Base-by-base conservation (phyloP, 2,113 vertebrate species). In the Syngnathus typhle region DNA sequence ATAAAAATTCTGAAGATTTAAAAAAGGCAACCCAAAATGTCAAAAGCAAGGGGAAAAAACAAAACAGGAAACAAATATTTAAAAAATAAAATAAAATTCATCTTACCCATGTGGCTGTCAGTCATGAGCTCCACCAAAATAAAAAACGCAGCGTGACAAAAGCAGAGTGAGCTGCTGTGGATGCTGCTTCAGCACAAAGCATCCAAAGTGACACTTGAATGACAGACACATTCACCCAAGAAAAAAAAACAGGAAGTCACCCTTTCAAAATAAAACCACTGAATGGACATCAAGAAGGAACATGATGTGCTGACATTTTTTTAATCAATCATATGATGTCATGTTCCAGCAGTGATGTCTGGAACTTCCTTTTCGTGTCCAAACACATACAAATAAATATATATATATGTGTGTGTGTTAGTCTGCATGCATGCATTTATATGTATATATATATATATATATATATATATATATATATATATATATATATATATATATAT, bases 31-130 rank as follows among this genome's bases (percentile, higher is more conserved):
- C 44, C 5, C 44, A 46, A 46, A 15, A 32, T 32, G 27, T 32
- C 23, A 56, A 56, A 56, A 15, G 3, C 27, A 36, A 39, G 5
- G 5, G 1, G n/a, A 38, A 65, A 59, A 44, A 36, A 6, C 15
- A 1, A 41, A n/a, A 0, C 1, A 74, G 0, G 47, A 54, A 0
- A 1, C 1, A 47, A 12, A 47, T 41, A 7, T 21, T 12, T 36
- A 11, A 19, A 54, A 1, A 1, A 41, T 2, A 4, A 4, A 59
- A 5, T 2, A 54, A 73, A 69, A 4, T 6, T 19, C 0, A 3
- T 55, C 83, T 84, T 77, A 89, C 88, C 88, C 85, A 88, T 87
- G 74, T 82, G 72, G 54, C 41, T 73, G 74, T 84, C 81, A 60
- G 78, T 87, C 86, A 86, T 86, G 82, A 84, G 73, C 55, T 77